Conservation (phyloP, 2,113 vertebrate species). For the rabbit (Oryctolagus cuniculus) region DNA sequence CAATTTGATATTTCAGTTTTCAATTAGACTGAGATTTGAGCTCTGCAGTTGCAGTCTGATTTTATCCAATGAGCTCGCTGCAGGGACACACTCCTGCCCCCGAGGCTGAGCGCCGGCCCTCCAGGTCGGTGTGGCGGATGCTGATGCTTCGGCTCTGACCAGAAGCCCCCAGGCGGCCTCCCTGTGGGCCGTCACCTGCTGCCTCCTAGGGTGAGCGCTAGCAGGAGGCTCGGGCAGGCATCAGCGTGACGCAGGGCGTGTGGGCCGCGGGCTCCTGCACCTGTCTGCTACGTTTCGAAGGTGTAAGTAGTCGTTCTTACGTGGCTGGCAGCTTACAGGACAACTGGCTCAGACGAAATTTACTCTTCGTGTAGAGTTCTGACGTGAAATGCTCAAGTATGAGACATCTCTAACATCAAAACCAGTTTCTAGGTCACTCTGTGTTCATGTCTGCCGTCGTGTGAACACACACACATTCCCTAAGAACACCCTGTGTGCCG, state of each 20-base stretch:
- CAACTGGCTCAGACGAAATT: not conserved
- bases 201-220: too few species aligned
- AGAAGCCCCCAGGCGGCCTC: too few species aligned
- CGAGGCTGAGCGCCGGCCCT: too few species aligned
- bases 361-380: not conserved
- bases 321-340: not conserved
- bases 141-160: too few species aligned
- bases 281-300: constrained; percentile 8
- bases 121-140: too few species aligned
- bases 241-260: too few species aligned
- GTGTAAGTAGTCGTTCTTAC: not conserved
- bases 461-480: not conserved
- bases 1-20: not conserved
- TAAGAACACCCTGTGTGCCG: not conserved
- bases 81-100: too few species aligned
- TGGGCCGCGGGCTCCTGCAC: too few species aligned
- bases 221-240: too few species aligned
- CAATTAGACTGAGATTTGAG: constrained; percentile 5
- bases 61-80: too few species aligned
- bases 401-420: constrained; percentile 9
- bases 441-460: constrained; percentile 27
- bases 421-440: not conserved
- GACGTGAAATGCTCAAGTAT: not conserved
- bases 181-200: too few species aligned
- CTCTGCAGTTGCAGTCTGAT: not conserved